phyloP scores from a whole-genome alignment of 2,113 vertebrate species.

The Neodontobutis hainanensis region DNA sequence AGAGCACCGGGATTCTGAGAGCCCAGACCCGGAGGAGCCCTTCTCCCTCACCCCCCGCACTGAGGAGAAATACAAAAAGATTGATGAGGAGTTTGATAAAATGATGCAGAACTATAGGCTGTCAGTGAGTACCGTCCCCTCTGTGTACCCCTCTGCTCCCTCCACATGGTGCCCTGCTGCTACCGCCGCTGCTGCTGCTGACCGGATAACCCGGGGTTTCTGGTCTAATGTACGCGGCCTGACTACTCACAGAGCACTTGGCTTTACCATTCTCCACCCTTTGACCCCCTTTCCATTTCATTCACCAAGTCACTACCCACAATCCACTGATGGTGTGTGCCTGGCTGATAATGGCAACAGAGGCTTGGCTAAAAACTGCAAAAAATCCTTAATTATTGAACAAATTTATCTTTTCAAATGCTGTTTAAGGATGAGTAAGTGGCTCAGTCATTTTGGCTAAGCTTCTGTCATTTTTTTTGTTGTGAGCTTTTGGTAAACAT shows the following conservation, averaged over 20 bases:
- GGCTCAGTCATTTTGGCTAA: too few species aligned
- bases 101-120: slow-evolving; percentile 99
- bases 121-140: slow-evolving; percentile 90
- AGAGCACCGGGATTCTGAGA: slow-evolving; percentile 97
- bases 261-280: slow-evolving; percentile 51
- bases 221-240: slow-evolving; percentile 54
- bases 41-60: slow-evolving; percentile 98
- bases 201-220: slow-evolving; percentile 37
- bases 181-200: slow-evolving; percentile 48
- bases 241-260: slow-evolving; percentile 79
- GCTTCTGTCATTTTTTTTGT: too few species aligned
- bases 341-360: slow-evolving; percentile 28
- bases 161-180: slow-evolving; percentile 29
- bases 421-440: too few species aligned
- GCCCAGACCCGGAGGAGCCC: slow-evolving; percentile 94
- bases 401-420: too few species aligned
- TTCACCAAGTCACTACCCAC: slow-evolving; percentile 45
- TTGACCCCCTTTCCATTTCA: slow-evolving; percentile 27
- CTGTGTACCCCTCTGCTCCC: slow-evolving; percentile 47
- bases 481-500: too few species aligned
- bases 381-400: too few species aligned
- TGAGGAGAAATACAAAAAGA: slow-evolving; percentile 99
- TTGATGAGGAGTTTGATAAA: slow-evolving; percentile 99
- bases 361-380: neutral
- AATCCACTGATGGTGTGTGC: slow-evolving; percentile 64